These are phyloP conservation scores for Patagioenas fasciata DNA, from an alignment of 2,113 vertebrate species.

Conservation along the genomic window DNA sequence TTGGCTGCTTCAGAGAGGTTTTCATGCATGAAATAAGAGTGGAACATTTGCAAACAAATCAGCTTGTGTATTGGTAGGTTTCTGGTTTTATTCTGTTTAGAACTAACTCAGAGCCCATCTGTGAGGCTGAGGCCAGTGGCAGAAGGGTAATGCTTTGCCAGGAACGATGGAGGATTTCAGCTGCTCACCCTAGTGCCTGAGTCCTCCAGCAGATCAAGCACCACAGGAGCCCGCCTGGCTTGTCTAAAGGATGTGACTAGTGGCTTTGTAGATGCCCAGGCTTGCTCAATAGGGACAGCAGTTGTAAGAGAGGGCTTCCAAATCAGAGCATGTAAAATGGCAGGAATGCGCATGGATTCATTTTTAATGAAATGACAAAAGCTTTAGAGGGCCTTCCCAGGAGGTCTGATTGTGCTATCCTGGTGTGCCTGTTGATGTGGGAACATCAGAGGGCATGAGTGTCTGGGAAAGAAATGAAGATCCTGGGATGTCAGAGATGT, in stretches of 20 bases:
- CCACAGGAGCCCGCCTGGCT: not conserved
- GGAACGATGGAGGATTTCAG: not conserved
- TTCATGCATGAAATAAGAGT: not conserved
- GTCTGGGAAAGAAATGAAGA: not conserved
- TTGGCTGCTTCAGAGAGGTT: not conserved
- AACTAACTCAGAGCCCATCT: not conserved
- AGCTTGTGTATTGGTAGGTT: not conserved
- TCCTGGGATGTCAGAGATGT: not conserved
- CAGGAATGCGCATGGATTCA: not conserved
- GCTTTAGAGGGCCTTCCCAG: not conserved
- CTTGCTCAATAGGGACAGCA: not conserved
- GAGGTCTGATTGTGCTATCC: not conserved
- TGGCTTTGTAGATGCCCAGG: not conserved
- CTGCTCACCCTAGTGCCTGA: not conserved
- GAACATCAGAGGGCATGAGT: not conserved
- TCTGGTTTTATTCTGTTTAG: not conserved
- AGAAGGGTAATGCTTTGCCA: not conserved
- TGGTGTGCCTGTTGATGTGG: accelerated
- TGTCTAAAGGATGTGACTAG: not conserved
- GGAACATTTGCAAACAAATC: conserved; percentile 37
- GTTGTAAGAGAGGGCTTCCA: not conserved
- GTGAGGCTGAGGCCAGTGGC: not conserved
- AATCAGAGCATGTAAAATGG: accelerated
- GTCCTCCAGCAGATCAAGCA: not conserved
- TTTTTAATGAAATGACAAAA: not conserved